Percentiles rank a stretch among this genome's conserved stretches.
phyloP scores from a whole-genome alignment of 1,140 invertebrate genomes.

The Meloidogyne hapla region DNA sequence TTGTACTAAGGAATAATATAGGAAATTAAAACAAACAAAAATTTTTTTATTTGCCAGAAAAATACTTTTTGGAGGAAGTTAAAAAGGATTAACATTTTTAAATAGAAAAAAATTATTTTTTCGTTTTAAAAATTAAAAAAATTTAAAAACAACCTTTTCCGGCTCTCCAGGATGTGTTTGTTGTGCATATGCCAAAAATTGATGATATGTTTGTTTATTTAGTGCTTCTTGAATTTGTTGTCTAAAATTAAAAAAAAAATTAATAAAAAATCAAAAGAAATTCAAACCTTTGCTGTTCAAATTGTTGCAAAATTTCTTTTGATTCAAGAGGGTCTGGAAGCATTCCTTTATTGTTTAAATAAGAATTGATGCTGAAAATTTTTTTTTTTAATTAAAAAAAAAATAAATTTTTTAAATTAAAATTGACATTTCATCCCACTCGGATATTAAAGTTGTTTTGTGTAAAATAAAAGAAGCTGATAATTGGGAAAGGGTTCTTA shows the following conservation, averaged over 20 bases:
- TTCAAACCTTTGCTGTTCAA: slow-evolving; percentile 46
- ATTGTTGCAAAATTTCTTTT: slow-evolving; percentile 47
- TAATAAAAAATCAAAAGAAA: background rate
- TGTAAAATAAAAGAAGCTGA: too few relatives aligned
- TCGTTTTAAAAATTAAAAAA: too few relatives aligned
- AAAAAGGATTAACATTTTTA: too few relatives aligned
- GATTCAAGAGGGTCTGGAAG: slow-evolving; percentile 27
- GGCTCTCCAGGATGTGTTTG: slow-evolving; percentile 90
- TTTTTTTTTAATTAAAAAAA: background rate
- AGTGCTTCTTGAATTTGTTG: slow-evolving; percentile 86
- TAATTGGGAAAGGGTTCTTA: too few relatives aligned
- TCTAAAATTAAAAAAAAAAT: slow-evolving; percentile 25
- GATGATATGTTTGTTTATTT: slow-evolving; percentile 90
- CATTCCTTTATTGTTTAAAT: slow-evolving; percentile 27
- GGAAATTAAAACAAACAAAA: too few relatives aligned
- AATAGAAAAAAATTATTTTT: too few relatives aligned
- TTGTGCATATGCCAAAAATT: slow-evolving; percentile 88
- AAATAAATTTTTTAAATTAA: background rate
- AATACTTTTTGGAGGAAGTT: too few relatives aligned
- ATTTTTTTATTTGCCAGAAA: too few relatives aligned
- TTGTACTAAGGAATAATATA: too few relatives aligned
- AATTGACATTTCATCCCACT: too few relatives aligned
- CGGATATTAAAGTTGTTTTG: too few relatives aligned
- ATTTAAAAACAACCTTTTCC: slow-evolving; percentile 71
- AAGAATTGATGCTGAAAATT: slow-evolving; percentile 10